Evolutionary conservation across 1,140 invertebrate species (phyloP).

Genomic region (Ostrea denselamellosa): DNA sequence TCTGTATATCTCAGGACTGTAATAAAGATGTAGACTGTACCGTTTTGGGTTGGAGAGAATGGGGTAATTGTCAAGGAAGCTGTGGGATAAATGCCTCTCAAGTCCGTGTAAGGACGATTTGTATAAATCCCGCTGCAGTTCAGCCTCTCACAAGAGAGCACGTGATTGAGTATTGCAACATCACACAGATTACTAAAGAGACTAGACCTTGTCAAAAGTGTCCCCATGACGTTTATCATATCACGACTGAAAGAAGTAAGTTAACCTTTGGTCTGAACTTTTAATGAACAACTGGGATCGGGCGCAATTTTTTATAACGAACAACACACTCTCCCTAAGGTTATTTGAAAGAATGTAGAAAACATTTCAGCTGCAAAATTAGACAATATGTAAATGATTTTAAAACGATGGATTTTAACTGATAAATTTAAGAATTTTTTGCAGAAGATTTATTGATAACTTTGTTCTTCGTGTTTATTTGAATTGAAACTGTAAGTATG

Average conservation of each 20-base stretch:
- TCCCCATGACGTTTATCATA: background rate
- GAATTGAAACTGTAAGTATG: too few relatives aligned
- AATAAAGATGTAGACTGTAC: background rate
- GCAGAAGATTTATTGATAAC: too few relatives aligned
- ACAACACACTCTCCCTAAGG: too few relatives aligned
- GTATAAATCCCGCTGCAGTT: background rate
- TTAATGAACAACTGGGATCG: too few relatives aligned
- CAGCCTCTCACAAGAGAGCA: background rate
- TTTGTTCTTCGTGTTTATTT: too few relatives aligned
- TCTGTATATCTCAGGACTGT: background rate
- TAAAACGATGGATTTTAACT: too few relatives aligned
- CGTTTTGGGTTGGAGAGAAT: background rate
- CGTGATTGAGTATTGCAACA: background rate
- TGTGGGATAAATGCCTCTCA: background rate
- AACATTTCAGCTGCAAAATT: too few relatives aligned
- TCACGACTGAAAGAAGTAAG: background rate
- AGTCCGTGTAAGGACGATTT: background rate
- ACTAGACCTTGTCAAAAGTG: background rate
- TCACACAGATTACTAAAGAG: background rate
- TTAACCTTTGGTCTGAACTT: too few relatives aligned
- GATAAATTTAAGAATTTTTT: too few relatives aligned
- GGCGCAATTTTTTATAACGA: too few relatives aligned
- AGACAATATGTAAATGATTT: too few relatives aligned
- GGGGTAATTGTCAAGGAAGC: background rate
- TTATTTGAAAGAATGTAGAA: too few relatives aligned